Conservation (phyloP, 2,113 vertebrate genomes). For the Tetraodon nigroviridis region DNA sequence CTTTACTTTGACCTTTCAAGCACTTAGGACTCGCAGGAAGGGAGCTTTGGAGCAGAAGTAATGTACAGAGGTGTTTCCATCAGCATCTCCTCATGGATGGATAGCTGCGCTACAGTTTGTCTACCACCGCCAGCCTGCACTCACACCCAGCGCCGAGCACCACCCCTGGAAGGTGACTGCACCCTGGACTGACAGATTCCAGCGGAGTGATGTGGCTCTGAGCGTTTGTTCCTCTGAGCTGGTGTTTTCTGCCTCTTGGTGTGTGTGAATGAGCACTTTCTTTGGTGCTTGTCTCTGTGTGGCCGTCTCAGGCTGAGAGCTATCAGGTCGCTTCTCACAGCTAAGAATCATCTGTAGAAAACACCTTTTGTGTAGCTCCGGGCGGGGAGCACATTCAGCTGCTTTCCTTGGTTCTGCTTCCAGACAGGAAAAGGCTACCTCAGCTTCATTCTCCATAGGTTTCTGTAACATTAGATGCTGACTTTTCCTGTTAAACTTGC, state of each 20-base stretch:
- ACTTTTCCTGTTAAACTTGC: neutral
- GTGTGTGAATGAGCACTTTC: conserved; percentile 26
- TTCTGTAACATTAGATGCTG: neutral
- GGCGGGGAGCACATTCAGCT: conserved; percentile 25
- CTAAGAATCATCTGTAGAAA: conserved; percentile 44
- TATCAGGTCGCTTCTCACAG: conserved; percentile 44
- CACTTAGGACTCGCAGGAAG: conserved; percentile 2
- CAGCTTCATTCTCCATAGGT: neutral
- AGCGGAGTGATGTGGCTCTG: conserved; percentile 17
- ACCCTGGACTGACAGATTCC: conserved; percentile 43
- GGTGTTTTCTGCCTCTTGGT: conserved; percentile 15
- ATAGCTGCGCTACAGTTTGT: conserved; percentile 31
- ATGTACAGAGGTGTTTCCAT: too few species aligned
- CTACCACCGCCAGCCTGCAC: conserved; percentile 14
- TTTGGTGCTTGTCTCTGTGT: conserved; percentile 12
- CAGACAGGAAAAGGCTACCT: conserved; percentile 4
- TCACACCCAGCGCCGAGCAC: conserved; percentile 18
- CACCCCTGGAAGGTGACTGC: conserved; percentile 34
- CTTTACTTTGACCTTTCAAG: neutral
- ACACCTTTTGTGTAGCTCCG: conserved; percentile 38
- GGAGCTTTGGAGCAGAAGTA: too few species aligned
- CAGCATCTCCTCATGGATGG: conserved; percentile 38
- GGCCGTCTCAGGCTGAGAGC: conserved; percentile 24
- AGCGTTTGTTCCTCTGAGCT: conserved; percentile 21
- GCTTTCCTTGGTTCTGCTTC: conserved; percentile 25